Evolutionary conservation across 2,888 invertebrate species (phyloP).

Genomic region (Xanthia togata): DNA sequence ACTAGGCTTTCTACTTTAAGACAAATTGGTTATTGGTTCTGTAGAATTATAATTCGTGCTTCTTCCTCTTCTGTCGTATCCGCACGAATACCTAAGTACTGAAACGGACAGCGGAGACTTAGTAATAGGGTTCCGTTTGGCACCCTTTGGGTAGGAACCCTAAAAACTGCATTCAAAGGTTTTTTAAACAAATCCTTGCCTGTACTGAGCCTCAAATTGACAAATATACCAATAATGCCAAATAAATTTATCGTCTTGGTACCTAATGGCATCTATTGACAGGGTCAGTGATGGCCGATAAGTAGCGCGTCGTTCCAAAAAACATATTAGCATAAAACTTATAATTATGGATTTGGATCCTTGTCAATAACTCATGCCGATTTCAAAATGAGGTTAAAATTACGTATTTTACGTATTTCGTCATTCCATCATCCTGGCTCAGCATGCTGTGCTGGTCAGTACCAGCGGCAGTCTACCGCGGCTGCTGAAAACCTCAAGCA

Average conservation of each 20-base stretch:
- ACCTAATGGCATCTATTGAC: not conserved
- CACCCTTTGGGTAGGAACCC: too few relatives aligned
- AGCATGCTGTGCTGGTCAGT: too few relatives aligned
- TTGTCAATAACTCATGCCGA: too few relatives aligned
- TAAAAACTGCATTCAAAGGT: not conserved
- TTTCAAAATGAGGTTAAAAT: too few relatives aligned
- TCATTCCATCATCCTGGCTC: too few relatives aligned
- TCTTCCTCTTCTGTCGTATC: not conserved
- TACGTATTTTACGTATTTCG: too few relatives aligned
- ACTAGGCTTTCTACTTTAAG: not conserved
- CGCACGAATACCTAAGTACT: not conserved
- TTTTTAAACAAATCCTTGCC: not conserved
- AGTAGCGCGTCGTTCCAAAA: too few relatives aligned
- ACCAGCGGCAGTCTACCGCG: too few relatives aligned
- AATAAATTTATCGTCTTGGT: not conserved
- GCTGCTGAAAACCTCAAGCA: too few relatives aligned
- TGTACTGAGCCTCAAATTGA: not conserved
- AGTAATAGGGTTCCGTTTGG: too few relatives aligned
- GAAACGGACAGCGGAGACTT: too few relatives aligned
- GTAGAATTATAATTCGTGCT: not conserved
- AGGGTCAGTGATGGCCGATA: not conserved
- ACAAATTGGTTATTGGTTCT: constrained; percentile 1
- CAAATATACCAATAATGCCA: not conserved
- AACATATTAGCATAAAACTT: not conserved
- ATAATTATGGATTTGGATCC: not conserved